These are phyloP conservation scores for Pristionchus arcanus DNA, from an alignment of 2,888 invertebrate species.

Conservation along the genomic window DNA sequence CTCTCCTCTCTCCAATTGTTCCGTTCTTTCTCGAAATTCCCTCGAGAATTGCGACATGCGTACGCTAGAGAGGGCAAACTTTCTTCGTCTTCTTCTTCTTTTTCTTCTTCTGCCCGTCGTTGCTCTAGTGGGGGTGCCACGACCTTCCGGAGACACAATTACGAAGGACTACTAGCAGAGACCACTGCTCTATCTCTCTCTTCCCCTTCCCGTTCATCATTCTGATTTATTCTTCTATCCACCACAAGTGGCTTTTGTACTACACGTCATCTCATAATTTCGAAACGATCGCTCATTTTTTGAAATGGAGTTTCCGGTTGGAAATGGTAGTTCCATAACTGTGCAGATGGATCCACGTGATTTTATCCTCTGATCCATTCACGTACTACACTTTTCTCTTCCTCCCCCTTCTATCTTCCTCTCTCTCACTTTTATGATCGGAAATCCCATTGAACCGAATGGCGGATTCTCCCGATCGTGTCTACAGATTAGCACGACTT, in stretches of 20 bases:
- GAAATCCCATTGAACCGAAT: conserved; percentile 48
- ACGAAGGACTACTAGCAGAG: conserved; percentile 38
- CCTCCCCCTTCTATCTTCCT: neutral
- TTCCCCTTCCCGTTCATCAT: conserved; percentile 26
- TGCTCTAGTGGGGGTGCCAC: conserved; percentile 50
- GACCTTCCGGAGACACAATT: conserved; percentile 55
- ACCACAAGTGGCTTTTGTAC: neutral
- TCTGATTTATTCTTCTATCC: neutral
- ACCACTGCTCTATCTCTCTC: neutral
- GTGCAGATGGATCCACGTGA: conserved; percentile 25
- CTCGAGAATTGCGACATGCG: conserved; percentile 52
- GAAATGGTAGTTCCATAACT: neutral
- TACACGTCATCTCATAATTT: neutral
- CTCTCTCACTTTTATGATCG: conserved; percentile 36
- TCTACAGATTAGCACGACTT: conserved; percentile 25
- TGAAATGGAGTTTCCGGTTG: neutral
- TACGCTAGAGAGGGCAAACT: conserved; percentile 54
- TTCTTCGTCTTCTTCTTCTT: conserved; percentile 23
- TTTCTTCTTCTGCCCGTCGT: conserved; percentile 38
- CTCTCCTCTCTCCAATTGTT: conserved; percentile 46
- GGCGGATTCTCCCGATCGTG: conserved; percentile 16
- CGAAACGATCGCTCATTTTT: neutral
- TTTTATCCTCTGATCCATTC: conserved; percentile 40
- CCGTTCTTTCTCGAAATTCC: conserved; percentile 35
- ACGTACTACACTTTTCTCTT: conserved; percentile 19